A percentile compares a stretch with the other conserved stretches of the same genome.
Conservation (phyloP, 2,888 invertebrate species). For the Lithophane semibrunnea region DNA sequence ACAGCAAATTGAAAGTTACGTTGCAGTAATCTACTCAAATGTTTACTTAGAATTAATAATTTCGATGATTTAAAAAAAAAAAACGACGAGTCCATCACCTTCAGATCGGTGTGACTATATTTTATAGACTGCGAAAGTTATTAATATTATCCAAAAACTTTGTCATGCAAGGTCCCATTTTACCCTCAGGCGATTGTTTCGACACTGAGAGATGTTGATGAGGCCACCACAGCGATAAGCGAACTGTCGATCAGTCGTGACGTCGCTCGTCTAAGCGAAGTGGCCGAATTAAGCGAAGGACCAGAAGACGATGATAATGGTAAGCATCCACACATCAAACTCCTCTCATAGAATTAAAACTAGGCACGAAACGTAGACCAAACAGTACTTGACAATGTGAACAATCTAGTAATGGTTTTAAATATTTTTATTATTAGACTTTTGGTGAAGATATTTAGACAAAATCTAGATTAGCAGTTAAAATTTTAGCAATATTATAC, state of each 20-base stretch:
- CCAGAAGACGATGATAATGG: conserved; percentile 94
- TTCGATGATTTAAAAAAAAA: not conserved
- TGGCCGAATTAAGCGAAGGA: conserved; percentile 93
- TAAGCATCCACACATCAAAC: conserved; percentile 77
- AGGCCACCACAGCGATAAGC: conserved; percentile 88
- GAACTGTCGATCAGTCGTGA: conserved; percentile 92
- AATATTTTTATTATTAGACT: conserved; percentile 36
- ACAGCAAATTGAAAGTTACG: not conserved
- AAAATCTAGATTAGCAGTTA: conserved; percentile 41
- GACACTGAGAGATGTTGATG: conserved; percentile 92
- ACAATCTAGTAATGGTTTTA: conserved; percentile 39
- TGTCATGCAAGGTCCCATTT: conserved; percentile 50
- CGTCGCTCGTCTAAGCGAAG: conserved; percentile 93
- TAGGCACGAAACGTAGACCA: conserved; percentile 50
- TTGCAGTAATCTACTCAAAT: not conserved
- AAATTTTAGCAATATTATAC: conserved; percentile 37
- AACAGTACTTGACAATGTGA: conserved; percentile 29
- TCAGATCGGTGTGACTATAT: not conserved
- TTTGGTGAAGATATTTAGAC: conserved; percentile 31
- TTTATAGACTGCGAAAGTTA: conserved; percentile 1
- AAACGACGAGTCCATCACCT: not conserved
- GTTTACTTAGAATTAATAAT: not conserved
- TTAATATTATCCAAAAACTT: conserved; percentile 36
- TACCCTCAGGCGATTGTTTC: conserved; percentile 88
- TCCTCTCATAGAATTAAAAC: conserved; percentile 48